These are phyloP conservation scores for Taenioides sp. DNA, from an alignment of 2,797 vertebrate genomes.

Conservation along the genomic window DNA sequence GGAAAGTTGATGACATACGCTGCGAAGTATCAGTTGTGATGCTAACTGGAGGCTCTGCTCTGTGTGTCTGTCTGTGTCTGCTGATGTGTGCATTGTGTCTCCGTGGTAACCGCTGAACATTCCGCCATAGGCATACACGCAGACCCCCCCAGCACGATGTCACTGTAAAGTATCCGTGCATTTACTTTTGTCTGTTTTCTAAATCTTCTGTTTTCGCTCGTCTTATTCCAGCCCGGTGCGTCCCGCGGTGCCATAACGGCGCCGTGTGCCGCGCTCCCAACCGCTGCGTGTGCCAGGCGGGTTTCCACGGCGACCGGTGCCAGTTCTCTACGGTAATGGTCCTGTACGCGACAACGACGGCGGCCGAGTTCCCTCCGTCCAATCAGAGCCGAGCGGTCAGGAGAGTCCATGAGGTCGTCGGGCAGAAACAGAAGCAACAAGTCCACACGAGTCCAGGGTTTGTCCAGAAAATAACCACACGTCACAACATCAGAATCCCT, in stretches of 20 bases:
- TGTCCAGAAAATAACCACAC: background rate
- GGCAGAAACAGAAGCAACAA: background rate
- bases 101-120: too few relatives aligned
- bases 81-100: too few relatives aligned
- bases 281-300: slow-evolving; percentile 36
- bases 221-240: slow-evolving; percentile 40
- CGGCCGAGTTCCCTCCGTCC: background rate
- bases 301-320: slow-evolving; percentile 43
- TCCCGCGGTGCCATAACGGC: slow-evolving; percentile 32
- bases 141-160: too few relatives aligned
- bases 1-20: too few relatives aligned
- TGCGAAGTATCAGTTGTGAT: too few relatives aligned
- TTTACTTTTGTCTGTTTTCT: background rate
- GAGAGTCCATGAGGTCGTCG: background rate
- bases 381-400: background rate
- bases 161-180: too few relatives aligned
- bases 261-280: slow-evolving; percentile 20
- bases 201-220: background rate
- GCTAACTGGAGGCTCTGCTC: too few relatives aligned
- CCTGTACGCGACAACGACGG: background rate
- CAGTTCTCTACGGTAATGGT: background rate
- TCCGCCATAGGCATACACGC: too few relatives aligned
- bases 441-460: background rate
- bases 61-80: too few relatives aligned
- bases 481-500: too few relatives aligned